Conservation (phyloP, 2,113 vertebrate genomes). For the Lamprotornis superbus region DNA sequence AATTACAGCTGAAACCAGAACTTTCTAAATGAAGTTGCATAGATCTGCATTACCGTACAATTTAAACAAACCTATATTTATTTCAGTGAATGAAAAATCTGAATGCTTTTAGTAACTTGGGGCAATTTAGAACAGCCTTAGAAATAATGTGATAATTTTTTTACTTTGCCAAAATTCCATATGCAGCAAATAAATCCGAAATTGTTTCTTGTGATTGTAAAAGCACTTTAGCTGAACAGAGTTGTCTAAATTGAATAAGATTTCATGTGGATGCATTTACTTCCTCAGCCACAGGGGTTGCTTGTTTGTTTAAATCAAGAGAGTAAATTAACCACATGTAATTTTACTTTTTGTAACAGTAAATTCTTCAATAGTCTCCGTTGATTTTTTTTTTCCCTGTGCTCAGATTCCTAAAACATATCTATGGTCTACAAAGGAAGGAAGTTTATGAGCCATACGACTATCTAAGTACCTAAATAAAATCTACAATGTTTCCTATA, state of each 20-base stretch:
- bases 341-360: constrained; percentile 12
- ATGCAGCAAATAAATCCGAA: not conserved
- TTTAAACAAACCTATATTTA: not conserved
- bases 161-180: not conserved
- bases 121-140: not conserved
- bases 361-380: not conserved
- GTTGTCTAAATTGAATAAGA: not conserved
- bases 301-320: not conserved
- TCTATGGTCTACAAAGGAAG: constrained; percentile 8
- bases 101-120: not conserved
- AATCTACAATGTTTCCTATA: constrained; percentile 49
- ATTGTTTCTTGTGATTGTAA: not conserved
- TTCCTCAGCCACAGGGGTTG: not conserved
- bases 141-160: not conserved
- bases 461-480: constrained; percentile 70
- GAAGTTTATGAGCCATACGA: constrained; percentile 63
- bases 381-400: not conserved
- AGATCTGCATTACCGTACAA: not conserved
- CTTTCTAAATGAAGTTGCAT: not conserved
- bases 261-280: not conserved
- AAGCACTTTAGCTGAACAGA: not conserved
- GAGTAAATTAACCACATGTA: not conserved
- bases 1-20: constrained; percentile 24
- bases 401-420: constrained; percentile 8
- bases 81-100: not conserved